phyloP scores from a whole-genome alignment of 2,113 vertebrate genomes.

The Accipiter cooperii region DNA sequence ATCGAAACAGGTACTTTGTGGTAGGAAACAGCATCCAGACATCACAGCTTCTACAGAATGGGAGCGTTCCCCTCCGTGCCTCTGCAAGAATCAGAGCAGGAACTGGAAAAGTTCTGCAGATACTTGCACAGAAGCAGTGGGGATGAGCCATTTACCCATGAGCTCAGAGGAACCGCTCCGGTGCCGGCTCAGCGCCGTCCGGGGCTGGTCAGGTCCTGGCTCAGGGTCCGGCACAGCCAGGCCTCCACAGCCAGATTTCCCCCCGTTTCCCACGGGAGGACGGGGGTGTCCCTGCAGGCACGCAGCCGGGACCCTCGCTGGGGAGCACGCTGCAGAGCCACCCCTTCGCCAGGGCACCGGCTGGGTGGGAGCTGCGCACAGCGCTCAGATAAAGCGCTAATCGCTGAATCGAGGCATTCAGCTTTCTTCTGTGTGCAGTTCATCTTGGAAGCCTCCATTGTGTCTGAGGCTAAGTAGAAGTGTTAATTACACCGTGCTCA shows the following conservation, averaged over 20 bases:
- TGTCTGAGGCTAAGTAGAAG: background rate
- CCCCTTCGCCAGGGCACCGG: accelerated
- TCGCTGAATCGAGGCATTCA: background rate
- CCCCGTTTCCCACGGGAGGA: accelerated
- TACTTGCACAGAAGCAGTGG: accelerated
- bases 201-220: background rate
- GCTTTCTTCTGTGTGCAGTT: background rate
- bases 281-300: accelerated
- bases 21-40: background rate
- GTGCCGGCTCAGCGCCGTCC: accelerated
- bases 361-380: background rate
- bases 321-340: background rate
- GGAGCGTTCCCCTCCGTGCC: accelerated
- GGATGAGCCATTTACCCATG: accelerated
- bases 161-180: background rate
- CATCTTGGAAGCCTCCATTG: background rate
- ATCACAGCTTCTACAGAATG: accelerated
- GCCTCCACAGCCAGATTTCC: background rate
- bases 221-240: background rate
- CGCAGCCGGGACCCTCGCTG: accelerated
- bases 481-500: background rate
- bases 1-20: background rate
- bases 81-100: background rate
- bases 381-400: background rate
- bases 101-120: background rate